These are phyloP conservation scores for Nasonia vitripennis DNA, from an alignment of 1,140 invertebrate genomes.

Conservation along the genomic window DNA sequence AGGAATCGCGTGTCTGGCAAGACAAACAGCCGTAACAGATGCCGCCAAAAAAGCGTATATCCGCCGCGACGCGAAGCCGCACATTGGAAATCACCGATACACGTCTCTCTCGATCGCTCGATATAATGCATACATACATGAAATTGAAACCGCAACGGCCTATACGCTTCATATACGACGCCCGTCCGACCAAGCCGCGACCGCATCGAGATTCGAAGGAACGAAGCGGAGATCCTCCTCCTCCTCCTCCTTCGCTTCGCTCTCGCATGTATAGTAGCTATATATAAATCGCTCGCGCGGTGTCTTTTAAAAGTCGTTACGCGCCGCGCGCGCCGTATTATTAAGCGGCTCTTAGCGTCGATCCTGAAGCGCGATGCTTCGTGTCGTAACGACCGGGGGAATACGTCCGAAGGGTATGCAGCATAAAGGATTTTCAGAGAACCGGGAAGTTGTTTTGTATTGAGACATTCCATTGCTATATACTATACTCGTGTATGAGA, in stretches of 20 bases:
- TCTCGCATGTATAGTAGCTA: neutral
- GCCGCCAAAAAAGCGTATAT: neutral
- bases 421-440: no score
- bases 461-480: no score
- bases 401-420: no score
- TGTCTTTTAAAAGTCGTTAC: conserved; percentile 41
- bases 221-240: neutral
- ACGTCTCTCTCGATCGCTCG: neutral
- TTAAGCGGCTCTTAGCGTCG: conserved; percentile 26
- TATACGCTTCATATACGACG: no score
- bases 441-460: no score
- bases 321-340: conserved; percentile 1
- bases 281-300: neutral
- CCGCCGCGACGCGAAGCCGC: neutral
- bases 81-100: conserved; percentile 1
- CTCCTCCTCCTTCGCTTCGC: neutral
- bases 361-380: neutral
- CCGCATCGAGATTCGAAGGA: neutral
- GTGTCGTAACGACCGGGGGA: no score
- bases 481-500: no score
- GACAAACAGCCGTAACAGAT: neutral
- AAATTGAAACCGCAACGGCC: conserved; percentile 26
- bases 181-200: neutral
- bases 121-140: neutral
- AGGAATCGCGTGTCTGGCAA: neutral